Base-by-base conservation (phyloP, 2,113 vertebrate genomes). In the Nesoenas mayeri region DNA sequence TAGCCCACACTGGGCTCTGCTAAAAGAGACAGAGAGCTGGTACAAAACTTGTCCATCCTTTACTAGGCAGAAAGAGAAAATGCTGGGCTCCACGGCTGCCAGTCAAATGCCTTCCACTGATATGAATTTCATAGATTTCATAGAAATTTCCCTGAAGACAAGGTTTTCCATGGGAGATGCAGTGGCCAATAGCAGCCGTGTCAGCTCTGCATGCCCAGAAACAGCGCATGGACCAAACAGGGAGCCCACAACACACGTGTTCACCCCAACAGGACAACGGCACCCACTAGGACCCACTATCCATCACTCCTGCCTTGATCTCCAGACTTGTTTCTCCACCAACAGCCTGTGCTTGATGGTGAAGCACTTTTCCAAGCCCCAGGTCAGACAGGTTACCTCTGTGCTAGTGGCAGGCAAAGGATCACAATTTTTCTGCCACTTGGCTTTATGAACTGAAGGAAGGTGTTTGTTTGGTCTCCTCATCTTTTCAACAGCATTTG, bases 171-270 rank as follows among this genome's bases (percentile, higher is more conserved):
- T 12, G n/a, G 24, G 50, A 44, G 38, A 14, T 8, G 24, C 38
- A 56, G 36, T 0, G 1, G 22, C 19, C 20, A 22, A 6, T 1
- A 47, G 47, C 4, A 78, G 24, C 36, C 2, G 1, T 2, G 3
- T 26, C 26, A 71, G 38, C 29, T 53, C 51, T 42, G 42, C 17
- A 0, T 1, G 24, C 26, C 12, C 4, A 3, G 60, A 31, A 71
- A 32, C 61, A 48, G 58, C 0, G 0, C 11, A 21, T 0, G 3
- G 9, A 31, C 8, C 31, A 11, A 40, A 36, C 40, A 58, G 11
- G 36, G 60, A 92, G 16, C 16, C 12, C 15, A 22, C 6, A 2
- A 3, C 58, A 0, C 3, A 0, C 3, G 8, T 21, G 13, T 40
- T n/a, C 19, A 14, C 11, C 11, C 19, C n/a, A 50, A 17, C 18